phyloP scores from a whole-genome alignment of 1,140 invertebrate species.

The Brachionus calyciflorus region DNA sequence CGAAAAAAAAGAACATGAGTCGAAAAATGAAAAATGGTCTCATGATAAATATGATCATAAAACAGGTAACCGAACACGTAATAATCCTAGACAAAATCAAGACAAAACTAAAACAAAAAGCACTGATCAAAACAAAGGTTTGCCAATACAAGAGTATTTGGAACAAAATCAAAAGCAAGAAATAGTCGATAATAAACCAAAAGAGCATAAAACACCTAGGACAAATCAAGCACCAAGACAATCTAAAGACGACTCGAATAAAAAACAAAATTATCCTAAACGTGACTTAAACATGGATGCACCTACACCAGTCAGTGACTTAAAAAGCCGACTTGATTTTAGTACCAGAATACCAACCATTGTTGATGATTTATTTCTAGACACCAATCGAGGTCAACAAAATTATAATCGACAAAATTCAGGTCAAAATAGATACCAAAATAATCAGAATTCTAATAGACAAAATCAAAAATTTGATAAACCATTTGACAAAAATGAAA shows the following conservation, averaged over 20 bases:
- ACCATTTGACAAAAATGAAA: constrained; percentile 35
- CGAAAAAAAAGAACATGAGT: background rate
- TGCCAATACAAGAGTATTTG: background rate
- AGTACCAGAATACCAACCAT: constrained; percentile 14
- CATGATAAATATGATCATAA: background rate
- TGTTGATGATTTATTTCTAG: background rate
- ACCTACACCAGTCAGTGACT: background rate
- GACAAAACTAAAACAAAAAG: background rate
- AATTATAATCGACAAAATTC: background rate
- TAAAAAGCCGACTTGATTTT: constrained; percentile 21
- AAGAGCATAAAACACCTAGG: background rate
- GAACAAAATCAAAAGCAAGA: constrained; percentile 20
- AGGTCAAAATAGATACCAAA: background rate
- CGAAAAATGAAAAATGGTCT: constrained; percentile 8
- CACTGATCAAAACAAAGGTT: background rate
- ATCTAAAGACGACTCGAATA: background rate
- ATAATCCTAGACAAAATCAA: background rate
- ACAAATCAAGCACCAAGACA: background rate
- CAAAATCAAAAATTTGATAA: constrained; percentile 26
- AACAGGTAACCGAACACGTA: background rate
- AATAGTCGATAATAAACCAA: background rate
- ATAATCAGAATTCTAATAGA: background rate
- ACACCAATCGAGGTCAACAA: background rate
- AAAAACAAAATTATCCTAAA: background rate
- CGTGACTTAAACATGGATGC: background rate